A percentile compares a stretch with the other conserved stretches of the same genome.
These are phyloP conservation scores for Ophioninae sp. DNA, from an alignment of 2,888 invertebrate genomes.

Conservation along the genomic window DNA sequence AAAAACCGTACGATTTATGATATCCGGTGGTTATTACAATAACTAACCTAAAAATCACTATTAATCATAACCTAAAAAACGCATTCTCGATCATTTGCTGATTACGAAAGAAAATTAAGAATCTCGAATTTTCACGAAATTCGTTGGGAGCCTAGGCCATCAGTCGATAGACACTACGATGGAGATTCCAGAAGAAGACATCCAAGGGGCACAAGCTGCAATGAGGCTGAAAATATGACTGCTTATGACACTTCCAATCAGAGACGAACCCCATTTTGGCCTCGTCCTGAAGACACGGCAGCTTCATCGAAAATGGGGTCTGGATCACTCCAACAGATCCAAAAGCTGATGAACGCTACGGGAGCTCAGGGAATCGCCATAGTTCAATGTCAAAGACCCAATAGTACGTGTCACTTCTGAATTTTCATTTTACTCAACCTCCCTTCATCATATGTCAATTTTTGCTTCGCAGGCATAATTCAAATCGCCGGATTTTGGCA, in stretches of 20 bases:
- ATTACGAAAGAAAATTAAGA: background rate
- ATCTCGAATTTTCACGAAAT: conserved; percentile 1
- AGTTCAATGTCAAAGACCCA: conserved; percentile 35
- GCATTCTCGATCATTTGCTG: background rate
- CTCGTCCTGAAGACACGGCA: background rate
- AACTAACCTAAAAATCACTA: background rate
- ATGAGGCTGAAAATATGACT: conserved; percentile 31
- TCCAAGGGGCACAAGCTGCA: background rate
- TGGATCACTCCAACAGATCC: conserved; percentile 10
- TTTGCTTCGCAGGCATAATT: background rate
- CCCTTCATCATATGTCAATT: background rate
- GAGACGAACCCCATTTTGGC: background rate
- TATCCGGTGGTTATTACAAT: background rate
- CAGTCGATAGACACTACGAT: background rate
- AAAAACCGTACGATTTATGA: too few species aligned
- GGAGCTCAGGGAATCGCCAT: conserved; percentile 41
- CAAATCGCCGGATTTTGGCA: too few species aligned
- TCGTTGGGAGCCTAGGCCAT: conserved; percentile 35
- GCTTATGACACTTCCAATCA: conserved; percentile 40
- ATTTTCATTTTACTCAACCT: background rate
- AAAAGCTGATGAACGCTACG: background rate
- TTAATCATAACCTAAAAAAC: background rate
- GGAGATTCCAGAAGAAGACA: background rate
- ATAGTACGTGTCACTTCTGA: conserved; percentile 11
- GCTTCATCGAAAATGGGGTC: background rate